Evolutionary conservation across 2,888 invertebrate genomes (phyloP), one percentile per base, ranked within the genome.

Genomic region (Tholera decimalis): DNA sequence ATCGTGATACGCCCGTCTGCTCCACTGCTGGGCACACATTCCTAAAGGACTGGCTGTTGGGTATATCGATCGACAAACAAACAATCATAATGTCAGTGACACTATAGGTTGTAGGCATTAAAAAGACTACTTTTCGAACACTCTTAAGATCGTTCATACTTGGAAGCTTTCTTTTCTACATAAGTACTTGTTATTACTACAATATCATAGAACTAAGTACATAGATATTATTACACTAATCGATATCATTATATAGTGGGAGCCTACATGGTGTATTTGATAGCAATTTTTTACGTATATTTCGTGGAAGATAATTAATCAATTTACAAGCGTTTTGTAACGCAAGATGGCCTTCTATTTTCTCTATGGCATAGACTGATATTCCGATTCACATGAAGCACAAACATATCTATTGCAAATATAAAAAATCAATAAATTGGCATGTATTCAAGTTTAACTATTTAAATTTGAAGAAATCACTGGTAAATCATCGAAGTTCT

Each of bases 1-100:
- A 89, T 84, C 80, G 85, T 81, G 79, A 83, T 83, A 85, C 82
- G 79, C 81, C 69, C 75, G 73, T 69, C 68, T 76, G 73, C 70
- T 68, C 37, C 50, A 46, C 41, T 24, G 49, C 43, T 59, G 30
- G 30, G 61, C 55, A 64, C 57, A 65, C 46, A 51, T 60, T 49
- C 55, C 64, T 63, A 44, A 8, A 64, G 55, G 53, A 66, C 50
- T 49, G 62, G 63, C 64, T 66, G 37, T 26, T 55, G 22, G 41
- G 43, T 57, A 18, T 56, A 47, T 33, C 13, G 26, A 47, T 33
- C 13, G 26, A 50, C 41, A 53, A 62, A 47, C n/a, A 39, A 59
- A 39, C 6, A 59, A 28, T 41, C 22, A 66, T 9, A 35, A 20
- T 13, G 7, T 18, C 44, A 11, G 13, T 33, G 13, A 43, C 9